Evolutionary conservation across 1,140 invertebrate genomes (phyloP).

Genomic region (Pissodes strobi): DNA sequence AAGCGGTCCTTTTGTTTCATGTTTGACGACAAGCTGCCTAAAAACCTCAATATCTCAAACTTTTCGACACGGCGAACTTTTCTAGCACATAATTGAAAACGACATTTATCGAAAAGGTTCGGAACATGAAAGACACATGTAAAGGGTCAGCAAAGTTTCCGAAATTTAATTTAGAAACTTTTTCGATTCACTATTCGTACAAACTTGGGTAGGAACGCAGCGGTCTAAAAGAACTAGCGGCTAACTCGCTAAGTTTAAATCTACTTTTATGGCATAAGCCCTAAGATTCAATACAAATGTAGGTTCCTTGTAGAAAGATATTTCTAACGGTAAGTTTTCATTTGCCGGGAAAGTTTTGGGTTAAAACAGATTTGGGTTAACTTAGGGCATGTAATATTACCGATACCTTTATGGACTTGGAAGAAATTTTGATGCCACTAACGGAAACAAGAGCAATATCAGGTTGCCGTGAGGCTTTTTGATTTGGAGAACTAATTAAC

Average conservation of each 20-base stretch:
- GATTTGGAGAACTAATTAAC: too few relatives aligned
- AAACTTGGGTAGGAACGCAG: constrained; percentile 37
- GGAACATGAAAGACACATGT: constrained; percentile 43
- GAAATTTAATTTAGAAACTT: constrained; percentile 47
- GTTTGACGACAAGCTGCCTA: too few relatives aligned
- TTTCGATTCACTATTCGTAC: constrained; percentile 37
- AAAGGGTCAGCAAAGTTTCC: constrained; percentile 40
- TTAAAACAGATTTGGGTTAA: too few relatives aligned
- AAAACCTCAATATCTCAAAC: not conserved
- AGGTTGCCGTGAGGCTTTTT: too few relatives aligned
- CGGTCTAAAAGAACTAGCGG: constrained; percentile 42
- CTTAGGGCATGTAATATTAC: too few relatives aligned
- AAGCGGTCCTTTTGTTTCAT: too few relatives aligned
- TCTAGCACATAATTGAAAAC: constrained; percentile 13
- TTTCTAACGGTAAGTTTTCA: too few relatives aligned
- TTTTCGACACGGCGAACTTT: not conserved
- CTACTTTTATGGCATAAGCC: constrained; percentile 11
- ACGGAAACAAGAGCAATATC: too few relatives aligned
- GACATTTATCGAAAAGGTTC: constrained; percentile 22
- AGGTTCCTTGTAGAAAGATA: too few relatives aligned
- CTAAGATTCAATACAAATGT: not conserved
- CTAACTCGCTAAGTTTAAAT: constrained; percentile 39
- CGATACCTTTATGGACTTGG: too few relatives aligned
- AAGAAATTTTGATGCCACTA: too few relatives aligned
- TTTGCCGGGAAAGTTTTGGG: too few relatives aligned